Percentiles rank a stretch among this genome's conserved stretches.
These are phyloP conservation scores for Bibio marci DNA, from an alignment of 2,888 invertebrate species.

Conservation along the genomic window DNA sequence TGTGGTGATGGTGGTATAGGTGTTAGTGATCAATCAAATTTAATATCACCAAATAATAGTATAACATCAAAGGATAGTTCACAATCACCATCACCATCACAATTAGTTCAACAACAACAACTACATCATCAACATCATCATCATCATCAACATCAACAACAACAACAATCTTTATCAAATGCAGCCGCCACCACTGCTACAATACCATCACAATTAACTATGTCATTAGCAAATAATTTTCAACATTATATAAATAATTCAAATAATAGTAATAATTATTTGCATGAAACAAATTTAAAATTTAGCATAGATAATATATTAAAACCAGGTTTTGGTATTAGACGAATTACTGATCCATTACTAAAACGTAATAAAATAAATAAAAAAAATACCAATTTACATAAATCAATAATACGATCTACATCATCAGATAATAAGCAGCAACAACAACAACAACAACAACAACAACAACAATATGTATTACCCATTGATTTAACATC, in stretches of 20 bases:
- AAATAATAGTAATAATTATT: slow-evolving; percentile 16
- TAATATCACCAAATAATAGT: slow-evolving; percentile 10
- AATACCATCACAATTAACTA: too few species aligned
- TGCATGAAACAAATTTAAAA: slow-evolving; percentile 43
- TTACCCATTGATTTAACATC: slow-evolving; percentile 5
- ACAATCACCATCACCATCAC: slow-evolving; percentile 10
- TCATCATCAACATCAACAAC: slow-evolving; percentile 16
- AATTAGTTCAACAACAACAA: slow-evolving; percentile 16
- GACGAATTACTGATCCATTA: slow-evolving; percentile 49
- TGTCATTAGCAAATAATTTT: too few species aligned
- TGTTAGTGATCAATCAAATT: slow-evolving; percentile 4
- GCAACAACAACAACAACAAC: background rate
- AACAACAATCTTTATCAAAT: background rate
- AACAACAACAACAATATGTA: background rate
- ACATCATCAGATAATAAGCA: background rate
- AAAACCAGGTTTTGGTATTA: slow-evolving; percentile 70
- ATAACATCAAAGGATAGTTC: slow-evolving; percentile 10
- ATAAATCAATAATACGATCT: background rate
- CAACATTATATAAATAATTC: too few species aligned
- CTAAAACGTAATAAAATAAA: slow-evolving; percentile 25
- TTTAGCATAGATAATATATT: slow-evolving; percentile 79
- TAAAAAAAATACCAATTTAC: slow-evolving; percentile 1
- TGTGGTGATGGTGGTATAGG: too few species aligned
- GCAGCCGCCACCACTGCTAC: slow-evolving; percentile 14
- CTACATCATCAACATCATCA: slow-evolving; percentile 17